A percentile compares a stretch with the other conserved stretches of the same genome.
These are phyloP conservation scores for Cylas formicarius DNA, from an alignment of 1,140 invertebrate species.

Conservation along the genomic window DNA sequence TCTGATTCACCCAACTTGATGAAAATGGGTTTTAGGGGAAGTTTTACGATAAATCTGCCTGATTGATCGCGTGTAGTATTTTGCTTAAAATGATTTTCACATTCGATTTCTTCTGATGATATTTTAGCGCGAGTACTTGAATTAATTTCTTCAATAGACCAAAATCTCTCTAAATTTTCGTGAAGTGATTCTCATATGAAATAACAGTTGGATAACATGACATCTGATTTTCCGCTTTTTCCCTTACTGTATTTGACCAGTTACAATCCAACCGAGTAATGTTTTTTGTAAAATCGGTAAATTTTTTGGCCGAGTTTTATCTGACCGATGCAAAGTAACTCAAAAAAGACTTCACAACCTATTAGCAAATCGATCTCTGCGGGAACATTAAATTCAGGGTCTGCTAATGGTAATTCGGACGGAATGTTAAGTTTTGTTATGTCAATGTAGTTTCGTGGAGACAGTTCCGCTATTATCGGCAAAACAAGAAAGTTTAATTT, in stretches of 20 bases:
- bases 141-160: conserved; percentile 7
- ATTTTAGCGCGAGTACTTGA: background rate
- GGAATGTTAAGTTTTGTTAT: conserved; percentile 23
- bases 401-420: conserved; percentile 26
- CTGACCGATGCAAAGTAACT: too few relatives aligned
- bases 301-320: too few relatives aligned
- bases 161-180: conserved; percentile 13
- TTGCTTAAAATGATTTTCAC: conserved; percentile 20
- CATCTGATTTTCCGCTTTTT: background rate
- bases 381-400: conserved; percentile 27
- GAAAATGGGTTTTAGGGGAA: conserved; percentile 15
- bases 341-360: conserved; percentile 29
- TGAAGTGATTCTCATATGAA: conserved; percentile 1
- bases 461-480: conserved; percentile 2
- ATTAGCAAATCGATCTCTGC: conserved; percentile 29
- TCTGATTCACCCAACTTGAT: conserved; percentile 24
- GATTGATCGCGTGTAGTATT: conserved; percentile 2
- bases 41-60: conserved; percentile 20
- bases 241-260: background rate
- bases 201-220: conserved; percentile 1
- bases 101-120: conserved; percentile 17
- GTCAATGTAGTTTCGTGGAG: conserved; percentile 7
- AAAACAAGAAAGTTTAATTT: conserved; percentile 12
- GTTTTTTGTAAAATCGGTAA: conserved; percentile 32
- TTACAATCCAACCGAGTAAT: conserved; percentile 30